A percentile compares a stretch with the other conserved stretches of the same genome.
These are phyloP conservation scores for Semaprochilodus insignis DNA, from an alignment of 2,797 vertebrate species.

Conservation along the genomic window DNA sequence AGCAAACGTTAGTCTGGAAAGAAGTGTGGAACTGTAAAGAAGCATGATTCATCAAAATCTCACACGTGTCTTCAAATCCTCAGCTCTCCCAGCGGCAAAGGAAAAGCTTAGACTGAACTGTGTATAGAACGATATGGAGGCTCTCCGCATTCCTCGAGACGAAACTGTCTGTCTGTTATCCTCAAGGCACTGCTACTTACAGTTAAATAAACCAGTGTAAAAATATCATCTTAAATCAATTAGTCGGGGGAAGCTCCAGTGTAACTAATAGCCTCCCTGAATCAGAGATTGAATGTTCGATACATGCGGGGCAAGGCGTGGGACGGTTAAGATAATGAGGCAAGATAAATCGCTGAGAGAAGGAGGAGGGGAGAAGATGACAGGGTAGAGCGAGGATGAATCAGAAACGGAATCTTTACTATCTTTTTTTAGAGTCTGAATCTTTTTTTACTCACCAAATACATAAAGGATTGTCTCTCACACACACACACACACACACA, in stretches of 20 bases:
- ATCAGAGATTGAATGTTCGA: slow-evolving; percentile 77
- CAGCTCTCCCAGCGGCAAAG: slow-evolving; percentile 25
- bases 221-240: slow-evolving; percentile 66
- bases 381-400: neutral
- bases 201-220: slow-evolving; percentile 29
- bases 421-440: neutral
- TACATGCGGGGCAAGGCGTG: slow-evolving; percentile 69
- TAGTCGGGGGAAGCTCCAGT: slow-evolving; percentile 71
- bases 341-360: slow-evolving; percentile 16
- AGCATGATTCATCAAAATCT: slow-evolving; percentile 26
- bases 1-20: slow-evolving; percentile 8
- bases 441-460: neutral
- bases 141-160: slow-evolving; percentile 32
- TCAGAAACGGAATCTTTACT: neutral
- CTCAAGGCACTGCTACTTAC: slow-evolving; percentile 20
- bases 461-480: neutral
- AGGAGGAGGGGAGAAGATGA: slow-evolving; percentile 2
- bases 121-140: slow-evolving; percentile 20
- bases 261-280: slow-evolving; percentile 75
- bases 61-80: slow-evolving; percentile 22
- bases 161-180: slow-evolving; percentile 27
- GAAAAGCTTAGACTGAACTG: slow-evolving; percentile 23
- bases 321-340: slow-evolving; percentile 76
- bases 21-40: neutral
- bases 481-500: too few species aligned